Evolutionary conservation across 2,797 vertebrate genomes (phyloP).

Genomic region (Gobionotothen gibberifrons): DNA sequence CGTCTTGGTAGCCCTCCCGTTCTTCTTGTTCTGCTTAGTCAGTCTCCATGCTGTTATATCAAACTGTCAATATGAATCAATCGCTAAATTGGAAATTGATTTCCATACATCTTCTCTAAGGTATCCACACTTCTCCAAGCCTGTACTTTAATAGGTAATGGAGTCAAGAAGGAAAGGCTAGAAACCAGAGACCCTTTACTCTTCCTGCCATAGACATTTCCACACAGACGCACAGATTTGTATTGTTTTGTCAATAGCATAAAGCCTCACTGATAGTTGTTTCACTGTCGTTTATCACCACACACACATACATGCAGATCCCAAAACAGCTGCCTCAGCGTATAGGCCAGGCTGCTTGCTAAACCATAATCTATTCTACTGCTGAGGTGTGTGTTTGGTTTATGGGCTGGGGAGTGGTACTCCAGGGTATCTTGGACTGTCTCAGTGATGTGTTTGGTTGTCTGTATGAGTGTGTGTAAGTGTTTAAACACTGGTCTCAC

Average conservation of each 20-base stretch:
- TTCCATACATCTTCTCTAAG: not conserved
- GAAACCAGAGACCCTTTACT: constrained; percentile 22
- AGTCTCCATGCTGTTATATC: not conserved
- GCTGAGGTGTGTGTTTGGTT: constrained; percentile 35
- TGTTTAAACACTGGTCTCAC: not conserved
- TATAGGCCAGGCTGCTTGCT: constrained; percentile 32
- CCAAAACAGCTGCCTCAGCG: constrained; percentile 65
- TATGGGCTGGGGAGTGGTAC: constrained; percentile 23
- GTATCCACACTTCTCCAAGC: constrained; percentile 11
- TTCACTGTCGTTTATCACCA: constrained; percentile 18
- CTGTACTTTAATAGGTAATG: constrained; percentile 1
- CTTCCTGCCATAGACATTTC: not conserved
- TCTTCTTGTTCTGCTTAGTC: not conserved
- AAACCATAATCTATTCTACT: constrained; percentile 45
- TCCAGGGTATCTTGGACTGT: constrained; percentile 12
- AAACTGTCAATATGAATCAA: constrained; percentile 14
- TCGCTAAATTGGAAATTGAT: constrained; percentile 38
- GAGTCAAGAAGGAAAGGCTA: constrained; percentile 28
- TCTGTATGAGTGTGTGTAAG: constrained; percentile 17
- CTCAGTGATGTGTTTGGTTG: constrained; percentile 5
- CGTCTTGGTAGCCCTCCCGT: no score
- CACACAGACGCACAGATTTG: constrained; percentile 18
- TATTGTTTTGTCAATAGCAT: constrained; percentile 62
- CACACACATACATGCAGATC: constrained; percentile 20
- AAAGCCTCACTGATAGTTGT: constrained; percentile 37